A percentile compares a stretch with the other conserved stretches of the same genome.
phyloP scores from a whole-genome alignment of 2,888 invertebrate species.

The Busseola fusca region DNA sequence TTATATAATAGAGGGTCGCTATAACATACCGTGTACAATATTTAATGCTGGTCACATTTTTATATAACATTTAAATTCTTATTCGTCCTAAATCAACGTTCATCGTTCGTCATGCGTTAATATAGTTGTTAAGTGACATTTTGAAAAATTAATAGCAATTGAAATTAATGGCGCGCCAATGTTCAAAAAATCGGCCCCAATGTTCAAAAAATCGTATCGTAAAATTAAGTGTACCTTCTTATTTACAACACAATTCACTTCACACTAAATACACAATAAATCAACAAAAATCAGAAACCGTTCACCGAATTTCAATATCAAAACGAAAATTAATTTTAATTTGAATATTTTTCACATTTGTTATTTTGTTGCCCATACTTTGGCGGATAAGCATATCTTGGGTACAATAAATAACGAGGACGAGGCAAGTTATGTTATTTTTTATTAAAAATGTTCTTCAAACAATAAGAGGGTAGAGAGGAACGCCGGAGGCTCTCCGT shows the following conservation, averaged over 20 bases:
- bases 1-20: too few relatives aligned
- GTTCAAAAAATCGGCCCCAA: too few relatives aligned
- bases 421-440: slow-evolving; percentile 56
- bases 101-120: too few relatives aligned
- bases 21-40: too few relatives aligned
- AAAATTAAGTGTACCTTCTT: slow-evolving; percentile 1
- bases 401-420: slow-evolving; percentile 62
- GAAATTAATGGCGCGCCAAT: too few relatives aligned
- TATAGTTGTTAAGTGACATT: too few relatives aligned
- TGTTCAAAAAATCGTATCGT: neutral
- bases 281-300: slow-evolving; percentile 34
- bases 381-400: slow-evolving; percentile 67
- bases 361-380: slow-evolving; percentile 58
- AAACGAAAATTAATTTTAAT: slow-evolving; percentile 53
- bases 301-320: slow-evolving; percentile 47
- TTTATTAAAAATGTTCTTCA: slow-evolving; percentile 63
- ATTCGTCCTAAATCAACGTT: too few relatives aligned
- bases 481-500: slow-evolving; percentile 63
- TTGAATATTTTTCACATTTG: slow-evolving; percentile 63
- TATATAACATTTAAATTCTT: too few relatives aligned
- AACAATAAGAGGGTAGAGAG: slow-evolving; percentile 64
- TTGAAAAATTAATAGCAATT: too few relatives aligned
- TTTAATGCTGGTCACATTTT: too few relatives aligned
- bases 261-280: slow-evolving; percentile 49
- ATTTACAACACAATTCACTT: slow-evolving; percentile 34